These are phyloP conservation scores for Acanthaster planci DNA, from an alignment of 35 echinoderm and acorn worm species.

Conservation along the genomic window DNA sequence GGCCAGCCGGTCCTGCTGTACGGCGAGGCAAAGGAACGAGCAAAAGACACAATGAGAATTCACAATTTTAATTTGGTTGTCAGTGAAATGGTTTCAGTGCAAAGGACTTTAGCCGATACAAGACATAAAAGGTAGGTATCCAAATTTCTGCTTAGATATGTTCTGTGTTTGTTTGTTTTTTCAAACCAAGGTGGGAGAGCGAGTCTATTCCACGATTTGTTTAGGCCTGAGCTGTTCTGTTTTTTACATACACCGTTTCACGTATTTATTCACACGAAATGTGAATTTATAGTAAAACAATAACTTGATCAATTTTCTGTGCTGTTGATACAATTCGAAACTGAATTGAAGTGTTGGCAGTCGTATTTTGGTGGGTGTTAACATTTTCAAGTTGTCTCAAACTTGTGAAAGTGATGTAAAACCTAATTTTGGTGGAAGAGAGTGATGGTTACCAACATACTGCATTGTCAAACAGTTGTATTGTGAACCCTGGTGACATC, in stretches of 20 bases:
- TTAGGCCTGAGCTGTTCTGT: not conserved
- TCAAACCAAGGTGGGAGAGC: not conserved
- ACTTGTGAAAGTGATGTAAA: too few species aligned
- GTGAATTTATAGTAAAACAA: too few species aligned
- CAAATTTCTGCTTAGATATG: not conserved
- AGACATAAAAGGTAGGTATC: slow-evolving; percentile 52
- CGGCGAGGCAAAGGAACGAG: slow-evolving; percentile 24
- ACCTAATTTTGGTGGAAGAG: too few species aligned
- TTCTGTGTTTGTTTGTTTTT: not conserved
- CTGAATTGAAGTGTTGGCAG: too few species aligned
- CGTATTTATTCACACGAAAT: not conserved
- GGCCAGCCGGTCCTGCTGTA: slow-evolving; percentile 60
- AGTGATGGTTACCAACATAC: too few species aligned
- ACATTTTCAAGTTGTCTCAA: too few species aligned
- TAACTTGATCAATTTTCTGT: too few species aligned
- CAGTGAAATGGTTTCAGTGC: slow-evolving; percentile 53
- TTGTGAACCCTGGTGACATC: too few species aligned
- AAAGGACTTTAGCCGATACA: slow-evolving; percentile 49
- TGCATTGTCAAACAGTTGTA: too few species aligned
- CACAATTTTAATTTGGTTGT: slow-evolving; percentile 63
- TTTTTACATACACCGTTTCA: not conserved
- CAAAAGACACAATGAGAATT: not conserved
- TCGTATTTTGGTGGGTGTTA: too few species aligned
- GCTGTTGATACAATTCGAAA: too few species aligned
- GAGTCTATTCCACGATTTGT: not conserved